These are phyloP conservation scores for Apteryx mantelli DNA, from an alignment of 2,113 vertebrate species.

Conservation along the genomic window DNA sequence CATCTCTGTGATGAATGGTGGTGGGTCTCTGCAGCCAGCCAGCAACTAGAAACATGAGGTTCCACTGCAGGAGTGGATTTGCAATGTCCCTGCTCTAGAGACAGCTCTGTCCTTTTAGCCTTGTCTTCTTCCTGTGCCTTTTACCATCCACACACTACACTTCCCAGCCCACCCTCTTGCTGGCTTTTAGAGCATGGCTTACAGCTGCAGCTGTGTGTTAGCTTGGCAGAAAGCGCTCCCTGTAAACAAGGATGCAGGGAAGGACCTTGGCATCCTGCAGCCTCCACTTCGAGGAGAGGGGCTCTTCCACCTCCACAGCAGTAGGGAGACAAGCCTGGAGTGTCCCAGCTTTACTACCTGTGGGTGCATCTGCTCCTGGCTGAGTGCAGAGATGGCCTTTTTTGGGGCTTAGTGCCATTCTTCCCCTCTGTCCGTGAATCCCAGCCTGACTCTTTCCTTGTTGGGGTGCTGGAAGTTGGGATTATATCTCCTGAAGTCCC, in stretches of 20 bases:
- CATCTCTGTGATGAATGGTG: not conserved
- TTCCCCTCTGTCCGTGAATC: not conserved
- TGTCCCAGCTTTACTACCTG: not conserved
- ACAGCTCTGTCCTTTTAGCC: conserved; percentile 7
- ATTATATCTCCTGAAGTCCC: not conserved
- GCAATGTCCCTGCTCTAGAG: not conserved
- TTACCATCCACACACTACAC: not conserved
- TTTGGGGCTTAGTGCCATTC: rapidly evolving
- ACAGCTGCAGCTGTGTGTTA: not conserved
- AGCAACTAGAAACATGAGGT: not conserved
- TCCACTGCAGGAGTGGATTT: not conserved
- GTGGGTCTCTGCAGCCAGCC: not conserved
- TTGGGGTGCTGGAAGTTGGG: not conserved
- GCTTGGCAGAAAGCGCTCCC: not conserved
- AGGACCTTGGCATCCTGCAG: not conserved
- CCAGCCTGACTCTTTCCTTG: not conserved
- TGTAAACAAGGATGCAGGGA: not conserved
- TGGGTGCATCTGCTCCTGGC: not conserved
- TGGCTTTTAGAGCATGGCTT: conserved; percentile 33
- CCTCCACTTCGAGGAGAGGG: not conserved
- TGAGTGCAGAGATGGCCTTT: rapidly evolving
- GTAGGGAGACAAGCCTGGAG: not conserved
- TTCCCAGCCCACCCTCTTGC: not conserved
- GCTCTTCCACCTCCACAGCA: rapidly evolving
- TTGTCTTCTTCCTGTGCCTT: conserved; percentile 62